A percentile compares a stretch with the other conserved stretches of the same genome.
Evolutionary conservation across 2,797 vertebrate genomes (phyloP).

Genomic region (Pangasius macronema): DNA sequence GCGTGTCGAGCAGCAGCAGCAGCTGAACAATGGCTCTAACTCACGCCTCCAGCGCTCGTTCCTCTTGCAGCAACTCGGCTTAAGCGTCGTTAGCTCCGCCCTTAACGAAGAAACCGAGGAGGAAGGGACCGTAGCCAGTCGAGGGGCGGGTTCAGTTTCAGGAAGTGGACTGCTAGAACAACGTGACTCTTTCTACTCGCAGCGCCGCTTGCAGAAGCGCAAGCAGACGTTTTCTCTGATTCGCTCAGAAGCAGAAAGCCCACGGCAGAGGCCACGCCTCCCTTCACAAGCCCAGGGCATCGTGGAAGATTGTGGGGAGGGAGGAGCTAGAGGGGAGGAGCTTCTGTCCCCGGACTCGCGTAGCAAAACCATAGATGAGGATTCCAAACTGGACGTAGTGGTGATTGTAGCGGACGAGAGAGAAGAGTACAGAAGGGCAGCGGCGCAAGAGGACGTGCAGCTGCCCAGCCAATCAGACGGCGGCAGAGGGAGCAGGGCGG

Average conservation of each 20-base stretch:
- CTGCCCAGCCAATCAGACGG: constrained; percentile 95
- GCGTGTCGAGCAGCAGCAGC: constrained; percentile 59
- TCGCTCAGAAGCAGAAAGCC: constrained; percentile 79
- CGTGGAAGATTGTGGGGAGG: constrained; percentile 67
- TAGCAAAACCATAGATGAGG: constrained; percentile 76
- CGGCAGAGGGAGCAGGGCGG: constrained; percentile 75
- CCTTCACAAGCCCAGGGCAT: constrained; percentile 76
- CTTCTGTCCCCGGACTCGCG: constrained; percentile 89
- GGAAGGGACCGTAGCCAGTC: constrained; percentile 71
- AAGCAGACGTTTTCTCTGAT: constrained; percentile 79
- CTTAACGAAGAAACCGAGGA: constrained; percentile 80
- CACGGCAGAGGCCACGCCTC: constrained; percentile 83
- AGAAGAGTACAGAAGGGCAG: constrained; percentile 68
- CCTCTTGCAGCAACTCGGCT: constrained; percentile 93
- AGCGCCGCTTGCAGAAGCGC: constrained; percentile 91
- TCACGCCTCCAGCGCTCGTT: constrained; percentile 92
- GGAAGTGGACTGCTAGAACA: constrained; percentile 78
- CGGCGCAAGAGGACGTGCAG: constrained; percentile 88
- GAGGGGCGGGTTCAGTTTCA: constrained; percentile 56
- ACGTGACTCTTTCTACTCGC: constrained; percentile 80
- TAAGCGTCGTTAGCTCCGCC: constrained; percentile 93
- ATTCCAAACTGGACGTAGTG: constrained; percentile 66
- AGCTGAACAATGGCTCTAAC: constrained; percentile 64
- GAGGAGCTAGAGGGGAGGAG: constrained; percentile 71
- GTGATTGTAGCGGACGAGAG: constrained; percentile 40